A percentile compares a stretch with the other conserved stretches of the same genome.
These are phyloP conservation scores for Zapus hudsonius DNA, from an alignment of 2,113 vertebrate species.

Conservation along the genomic window DNA sequence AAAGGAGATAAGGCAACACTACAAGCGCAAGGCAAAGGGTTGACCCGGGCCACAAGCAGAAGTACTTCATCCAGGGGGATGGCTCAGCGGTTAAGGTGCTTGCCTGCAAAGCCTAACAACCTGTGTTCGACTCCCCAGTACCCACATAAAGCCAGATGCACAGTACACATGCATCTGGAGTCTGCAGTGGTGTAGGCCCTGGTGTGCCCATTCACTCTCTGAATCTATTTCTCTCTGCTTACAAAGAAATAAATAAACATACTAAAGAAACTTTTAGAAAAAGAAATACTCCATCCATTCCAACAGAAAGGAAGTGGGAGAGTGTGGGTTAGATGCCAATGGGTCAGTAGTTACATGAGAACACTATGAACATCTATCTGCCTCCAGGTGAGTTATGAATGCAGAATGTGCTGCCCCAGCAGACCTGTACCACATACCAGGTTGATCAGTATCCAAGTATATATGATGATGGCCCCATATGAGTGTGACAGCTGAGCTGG, in stretches of 20 bases:
- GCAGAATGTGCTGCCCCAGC: background rate
- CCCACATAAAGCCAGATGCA: no score
- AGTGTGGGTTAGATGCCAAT: background rate
- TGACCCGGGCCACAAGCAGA: background rate
- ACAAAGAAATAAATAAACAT: no score
- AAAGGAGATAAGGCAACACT: background rate
- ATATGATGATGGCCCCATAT: background rate
- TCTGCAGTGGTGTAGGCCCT: no score
- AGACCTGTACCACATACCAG: background rate
- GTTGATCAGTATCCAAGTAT: background rate
- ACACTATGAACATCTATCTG: background rate
- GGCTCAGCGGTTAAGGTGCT: no score
- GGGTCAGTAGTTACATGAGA: background rate
- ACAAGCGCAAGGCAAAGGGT: background rate
- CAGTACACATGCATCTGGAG: no score
- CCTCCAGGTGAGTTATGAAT: constrained; percentile 18
- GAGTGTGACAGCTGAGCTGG: background rate
- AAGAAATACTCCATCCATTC: no score
- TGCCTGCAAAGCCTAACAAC: no score
- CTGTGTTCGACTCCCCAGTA: no score
- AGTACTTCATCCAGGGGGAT: background rate
- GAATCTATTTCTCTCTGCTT: no score
- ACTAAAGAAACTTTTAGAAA: no score
- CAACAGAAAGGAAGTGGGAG: background rate
- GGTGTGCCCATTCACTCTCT: no score